Evolutionary conservation across 2,888 invertebrate species (phyloP).

Genomic region (Ormia ochracea): DNA sequence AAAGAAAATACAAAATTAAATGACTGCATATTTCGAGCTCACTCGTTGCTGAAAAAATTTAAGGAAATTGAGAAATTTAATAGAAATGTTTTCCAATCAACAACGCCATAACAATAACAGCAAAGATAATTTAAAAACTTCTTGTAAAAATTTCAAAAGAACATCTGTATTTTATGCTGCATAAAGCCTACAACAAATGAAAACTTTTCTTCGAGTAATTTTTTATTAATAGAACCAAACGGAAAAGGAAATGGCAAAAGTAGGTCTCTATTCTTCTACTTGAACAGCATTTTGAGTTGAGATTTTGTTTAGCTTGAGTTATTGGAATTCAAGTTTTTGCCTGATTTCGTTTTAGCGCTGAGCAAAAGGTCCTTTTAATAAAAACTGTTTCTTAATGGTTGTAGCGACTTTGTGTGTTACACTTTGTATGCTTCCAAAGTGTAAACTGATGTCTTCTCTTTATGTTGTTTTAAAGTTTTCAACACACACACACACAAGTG

Average conservation of each 20-base stretch:
- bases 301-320: conserved; percentile 46
- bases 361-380: neutral
- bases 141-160: neutral
- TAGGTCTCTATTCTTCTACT: conserved; percentile 43
- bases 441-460: conserved; percentile 28
- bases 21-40: too few relatives aligned
- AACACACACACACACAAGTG: neutral
- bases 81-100: neutral
- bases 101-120: neutral
- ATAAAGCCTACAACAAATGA: conserved; percentile 7
- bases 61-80: neutral
- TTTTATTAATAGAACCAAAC: neutral
- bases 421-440: conserved; percentile 25
- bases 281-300: conserved; percentile 41
- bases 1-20: too few relatives aligned
- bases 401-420: conserved; percentile 2
- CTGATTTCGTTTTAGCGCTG: neutral
- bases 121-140: neutral
- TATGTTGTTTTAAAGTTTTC: conserved; percentile 22
- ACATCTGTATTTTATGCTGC: conserved; percentile 8
- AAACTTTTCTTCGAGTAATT: conserved; percentile 42
- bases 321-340: conserved; percentile 31
- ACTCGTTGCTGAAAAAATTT: too few relatives aligned
- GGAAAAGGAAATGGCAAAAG: conserved; percentile 36
- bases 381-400: conserved; percentile 8